A percentile compares a stretch with the other conserved stretches of the same genome.
These are phyloP conservation scores for Xiphophorus hellerii DNA, from an alignment of 2,113 vertebrate genomes.

Conservation along the genomic window DNA sequence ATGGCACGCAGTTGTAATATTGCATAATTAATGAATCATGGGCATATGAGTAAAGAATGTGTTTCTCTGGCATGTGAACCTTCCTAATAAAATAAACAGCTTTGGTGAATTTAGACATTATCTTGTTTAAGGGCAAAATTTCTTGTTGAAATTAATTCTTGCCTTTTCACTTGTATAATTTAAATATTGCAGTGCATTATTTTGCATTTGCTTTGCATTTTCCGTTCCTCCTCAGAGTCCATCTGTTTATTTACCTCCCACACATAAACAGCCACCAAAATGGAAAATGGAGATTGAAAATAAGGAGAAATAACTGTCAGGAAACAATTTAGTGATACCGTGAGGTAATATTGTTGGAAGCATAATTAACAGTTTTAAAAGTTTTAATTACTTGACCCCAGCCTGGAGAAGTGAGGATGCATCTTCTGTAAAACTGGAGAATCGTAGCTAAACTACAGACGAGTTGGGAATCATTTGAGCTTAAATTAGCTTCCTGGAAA, in stretches of 20 bases:
- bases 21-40: conserved; percentile 41
- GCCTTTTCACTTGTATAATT: conserved; percentile 4
- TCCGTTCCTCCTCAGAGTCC: conserved; percentile 24
- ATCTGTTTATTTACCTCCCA: conserved; percentile 61
- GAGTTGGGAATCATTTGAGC: neutral
- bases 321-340: conserved; percentile 28
- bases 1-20: conserved; percentile 1
- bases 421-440: neutral
- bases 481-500: no score
- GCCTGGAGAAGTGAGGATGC: neutral
- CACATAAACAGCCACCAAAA: conserved; percentile 33
- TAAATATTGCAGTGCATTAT: conserved; percentile 11
- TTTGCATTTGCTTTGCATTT: conserved; percentile 37
- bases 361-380: neutral
- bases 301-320: conserved; percentile 7
- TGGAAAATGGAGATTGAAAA: conserved; percentile 18
- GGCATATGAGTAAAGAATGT: conserved; percentile 7
- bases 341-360: conserved; percentile 2
- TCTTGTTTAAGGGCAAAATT: conserved; percentile 6
- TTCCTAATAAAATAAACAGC: conserved; percentile 13
- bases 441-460: no score
- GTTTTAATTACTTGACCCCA: neutral
- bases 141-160: conserved; percentile 7
- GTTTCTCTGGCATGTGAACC: conserved; percentile 2
- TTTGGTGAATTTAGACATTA: conserved; percentile 19